Percentiles rank a stretch among this genome's conserved stretches.
Conservation (phyloP, 2,113 vertebrate genomes). For the Spilogale gracilis region DNA sequence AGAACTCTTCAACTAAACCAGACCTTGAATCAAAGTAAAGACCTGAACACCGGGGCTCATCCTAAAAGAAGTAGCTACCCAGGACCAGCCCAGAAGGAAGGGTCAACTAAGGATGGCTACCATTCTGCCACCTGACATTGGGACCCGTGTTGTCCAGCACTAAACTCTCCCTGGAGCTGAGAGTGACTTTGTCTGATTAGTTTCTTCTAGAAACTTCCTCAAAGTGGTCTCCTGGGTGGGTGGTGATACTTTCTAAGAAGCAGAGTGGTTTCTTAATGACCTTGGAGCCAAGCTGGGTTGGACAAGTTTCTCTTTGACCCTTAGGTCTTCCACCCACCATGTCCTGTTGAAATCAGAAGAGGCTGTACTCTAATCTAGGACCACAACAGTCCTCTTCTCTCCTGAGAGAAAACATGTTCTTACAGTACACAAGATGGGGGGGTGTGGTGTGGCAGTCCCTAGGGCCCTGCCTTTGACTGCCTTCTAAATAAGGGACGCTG, state of each 20-base stretch:
- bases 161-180: not conserved
- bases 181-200: not conserved
- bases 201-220: slow-evolving; percentile 14
- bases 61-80: not conserved
- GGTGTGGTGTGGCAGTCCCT: not conserved
- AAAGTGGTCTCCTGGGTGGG: not conserved
- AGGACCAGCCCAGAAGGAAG: not conserved
- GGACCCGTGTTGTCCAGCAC: not conserved
- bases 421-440: not conserved
- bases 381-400: not conserved
- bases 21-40: not conserved
- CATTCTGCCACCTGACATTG: not conserved
- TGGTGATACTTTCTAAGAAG: slow-evolving; percentile 63
- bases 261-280: not conserved
- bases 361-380: not conserved
- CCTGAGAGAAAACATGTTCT: not conserved
- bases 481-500: slow-evolving; percentile 72
- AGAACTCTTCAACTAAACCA: not conserved
- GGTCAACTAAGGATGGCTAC: rapidly evolving
- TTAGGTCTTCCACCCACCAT: not conserved
- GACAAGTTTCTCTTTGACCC: slow-evolving; percentile 10
- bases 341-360: slow-evolving; percentile 18
- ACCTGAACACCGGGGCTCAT: rapidly evolving
- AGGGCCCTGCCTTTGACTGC: not conserved
- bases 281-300: not conserved